These are phyloP conservation scores for Agonopterix arenella DNA, from an alignment of 2,888 invertebrate genomes.

Conservation along the genomic window DNA sequence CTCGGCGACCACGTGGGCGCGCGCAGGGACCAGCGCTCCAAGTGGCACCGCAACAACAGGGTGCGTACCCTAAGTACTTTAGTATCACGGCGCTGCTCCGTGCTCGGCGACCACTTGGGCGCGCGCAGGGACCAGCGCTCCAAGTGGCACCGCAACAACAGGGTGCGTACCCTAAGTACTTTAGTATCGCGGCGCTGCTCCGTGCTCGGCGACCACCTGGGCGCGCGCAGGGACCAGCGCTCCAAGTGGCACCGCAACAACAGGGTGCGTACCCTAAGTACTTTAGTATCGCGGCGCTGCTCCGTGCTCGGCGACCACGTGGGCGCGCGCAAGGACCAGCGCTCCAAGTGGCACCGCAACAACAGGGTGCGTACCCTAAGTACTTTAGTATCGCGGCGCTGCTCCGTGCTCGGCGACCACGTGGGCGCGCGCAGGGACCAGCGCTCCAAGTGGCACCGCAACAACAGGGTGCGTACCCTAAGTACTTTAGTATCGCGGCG, in stretches of 20 bases:
- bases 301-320: conserved; percentile 81
- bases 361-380: conserved; percentile 81
- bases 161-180: conserved; percentile 71
- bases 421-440: conserved; percentile 71
- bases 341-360: conserved; percentile 91
- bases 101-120: conserved; percentile 81
- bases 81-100: conserved; percentile 73
- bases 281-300: conserved; percentile 52
- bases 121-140: conserved; percentile 60
- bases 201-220: conserved; percentile 81
- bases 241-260: conserved; percentile 94
- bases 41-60: conserved; percentile 94
- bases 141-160: conserved; percentile 93
- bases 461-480: conserved; percentile 82
- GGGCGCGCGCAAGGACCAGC: conserved; percentile 58
- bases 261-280: conserved; percentile 76
- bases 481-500: conserved; percentile 68
- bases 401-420: conserved; percentile 79
- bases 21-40: conserved; percentile 68
- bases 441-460: conserved; percentile 89
- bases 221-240: conserved; percentile 54
- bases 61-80: conserved; percentile 56
- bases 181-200: conserved; percentile 60
- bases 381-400: conserved; percentile 50
- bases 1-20: conserved; percentile 82